Conservation (phyloP, 2,113 vertebrate genomes). For the Mesembrinibis cayennensis region DNA sequence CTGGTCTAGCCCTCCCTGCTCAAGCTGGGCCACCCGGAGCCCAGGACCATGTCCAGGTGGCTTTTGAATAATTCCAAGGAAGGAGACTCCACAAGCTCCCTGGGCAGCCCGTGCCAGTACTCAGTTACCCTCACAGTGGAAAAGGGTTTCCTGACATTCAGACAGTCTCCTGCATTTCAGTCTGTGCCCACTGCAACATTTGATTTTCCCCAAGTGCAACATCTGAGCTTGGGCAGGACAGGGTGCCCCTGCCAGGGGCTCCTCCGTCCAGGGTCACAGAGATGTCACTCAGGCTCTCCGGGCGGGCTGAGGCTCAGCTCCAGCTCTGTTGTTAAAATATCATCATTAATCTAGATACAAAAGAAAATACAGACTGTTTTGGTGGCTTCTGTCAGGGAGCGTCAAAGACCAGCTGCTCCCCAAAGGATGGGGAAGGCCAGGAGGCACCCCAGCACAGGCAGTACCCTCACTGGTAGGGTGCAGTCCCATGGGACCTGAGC, state of each 20-base stretch:
- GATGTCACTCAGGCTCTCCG: neutral
- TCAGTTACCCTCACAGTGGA: neutral
- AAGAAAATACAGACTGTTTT: neutral
- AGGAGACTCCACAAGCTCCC: neutral
- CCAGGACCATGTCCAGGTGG: neutral
- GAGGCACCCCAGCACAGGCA: neutral
- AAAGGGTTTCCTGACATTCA: neutral
- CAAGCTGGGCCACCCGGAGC: neutral
- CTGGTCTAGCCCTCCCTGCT: neutral
- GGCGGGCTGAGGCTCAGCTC: neutral
- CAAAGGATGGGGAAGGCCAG: neutral
- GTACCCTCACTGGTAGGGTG: neutral
- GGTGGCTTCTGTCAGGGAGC: neutral
- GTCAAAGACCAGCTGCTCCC: neutral
- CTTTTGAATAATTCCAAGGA: neutral
- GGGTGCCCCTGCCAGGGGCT: neutral
- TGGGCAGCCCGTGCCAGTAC: neutral
- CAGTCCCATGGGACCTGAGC: neutral
- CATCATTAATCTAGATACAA: neutral
- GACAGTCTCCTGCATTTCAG: neutral
- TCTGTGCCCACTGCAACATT: neutral
- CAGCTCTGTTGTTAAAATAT: neutral
- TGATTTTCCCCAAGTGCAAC: neutral
- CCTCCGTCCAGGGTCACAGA: no score
- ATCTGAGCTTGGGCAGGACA: neutral